These are phyloP conservation scores for Amphiprion ocellaris DNA, from an alignment of 2,113 vertebrate genomes.

Conservation along the genomic window DNA sequence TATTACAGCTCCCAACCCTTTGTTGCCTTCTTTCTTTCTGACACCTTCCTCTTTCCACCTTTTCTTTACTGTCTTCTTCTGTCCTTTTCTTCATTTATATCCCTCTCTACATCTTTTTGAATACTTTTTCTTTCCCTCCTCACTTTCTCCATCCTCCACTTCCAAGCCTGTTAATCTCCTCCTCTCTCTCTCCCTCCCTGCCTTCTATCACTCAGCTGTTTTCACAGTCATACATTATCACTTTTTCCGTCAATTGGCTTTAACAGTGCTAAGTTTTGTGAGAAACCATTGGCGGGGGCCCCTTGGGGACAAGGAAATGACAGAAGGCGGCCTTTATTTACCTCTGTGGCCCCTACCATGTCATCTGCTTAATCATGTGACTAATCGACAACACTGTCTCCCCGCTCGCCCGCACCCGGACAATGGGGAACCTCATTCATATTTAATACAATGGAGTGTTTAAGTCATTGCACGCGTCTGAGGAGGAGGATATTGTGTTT, in stretches of 20 bases:
- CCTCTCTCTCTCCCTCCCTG: slow-evolving; percentile 18
- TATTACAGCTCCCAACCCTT: slow-evolving; percentile 41
- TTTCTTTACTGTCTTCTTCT: neutral
- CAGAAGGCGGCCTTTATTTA: slow-evolving; percentile 97
- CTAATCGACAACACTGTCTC: slow-evolving; percentile 90
- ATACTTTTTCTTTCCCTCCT: neutral
- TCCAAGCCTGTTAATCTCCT: slow-evolving; percentile 47
- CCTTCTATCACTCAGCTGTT: slow-evolving; percentile 81
- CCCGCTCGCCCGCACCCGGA: slow-evolving; percentile 85
- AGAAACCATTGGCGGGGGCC: slow-evolving; percentile 64
- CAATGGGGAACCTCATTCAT: slow-evolving; percentile 93
- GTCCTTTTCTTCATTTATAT: neutral
- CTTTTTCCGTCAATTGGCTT: slow-evolving; percentile 84
- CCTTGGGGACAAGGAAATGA: slow-evolving; percentile 87
- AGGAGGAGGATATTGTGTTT: slow-evolving; percentile 87
- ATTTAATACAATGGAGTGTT: slow-evolving; percentile 95
- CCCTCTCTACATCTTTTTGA: neutral
- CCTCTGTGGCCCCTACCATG: slow-evolving; percentile 90
- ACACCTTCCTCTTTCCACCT: slow-evolving; percentile 14
- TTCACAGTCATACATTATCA: slow-evolving; percentile 84
- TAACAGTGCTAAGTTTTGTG: slow-evolving; percentile 81
- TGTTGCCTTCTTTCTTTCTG: slow-evolving; percentile 22
- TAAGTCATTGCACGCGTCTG: slow-evolving; percentile 92
- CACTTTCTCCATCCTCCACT: slow-evolving; percentile 31
- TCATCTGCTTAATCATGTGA: slow-evolving; percentile 98